These are phyloP conservation scores for Athalia rosae DNA, from an alignment of 2,888 invertebrate species.

Conservation along the genomic window DNA sequence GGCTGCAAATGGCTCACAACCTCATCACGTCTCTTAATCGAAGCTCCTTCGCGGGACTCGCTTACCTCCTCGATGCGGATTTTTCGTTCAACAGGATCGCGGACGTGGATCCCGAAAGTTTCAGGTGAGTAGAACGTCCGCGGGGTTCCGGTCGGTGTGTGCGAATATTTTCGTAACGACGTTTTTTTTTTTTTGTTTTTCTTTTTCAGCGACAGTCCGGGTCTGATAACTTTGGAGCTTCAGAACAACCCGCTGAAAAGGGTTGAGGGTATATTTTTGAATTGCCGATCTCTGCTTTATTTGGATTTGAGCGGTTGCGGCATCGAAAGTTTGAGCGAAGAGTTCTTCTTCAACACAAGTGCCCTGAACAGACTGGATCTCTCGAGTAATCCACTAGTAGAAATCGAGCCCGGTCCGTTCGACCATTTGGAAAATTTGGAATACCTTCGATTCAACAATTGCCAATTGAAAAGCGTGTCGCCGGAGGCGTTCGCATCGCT, in stretches of 20 bases:
- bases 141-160: background rate
- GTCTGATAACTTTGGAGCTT: constrained; percentile 82
- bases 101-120: constrained; percentile 80
- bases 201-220: constrained; percentile 80
- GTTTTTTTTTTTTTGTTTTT: background rate
- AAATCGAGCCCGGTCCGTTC: constrained; percentile 78
- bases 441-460: constrained; percentile 80
- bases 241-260: constrained; percentile 80
- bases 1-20: constrained; percentile 83
- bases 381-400: constrained; percentile 80
- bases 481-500: constrained; percentile 77
- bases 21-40: constrained; percentile 77
- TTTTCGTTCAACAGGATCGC: constrained; percentile 81
- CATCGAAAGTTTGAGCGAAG: constrained; percentile 76
- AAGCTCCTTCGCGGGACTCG: constrained; percentile 79
- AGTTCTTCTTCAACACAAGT: constrained; percentile 82
- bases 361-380: constrained; percentile 82
- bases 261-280: constrained; percentile 80
- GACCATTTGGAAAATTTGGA: constrained; percentile 81
- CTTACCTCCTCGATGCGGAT: constrained; percentile 82
- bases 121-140: constrained; percentile 74
- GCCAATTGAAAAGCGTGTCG: constrained; percentile 78
- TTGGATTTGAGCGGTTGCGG: constrained; percentile 82
- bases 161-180: constrained; percentile 24
- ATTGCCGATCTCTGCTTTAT: constrained; percentile 80